A percentile compares a stretch with the other conserved stretches of the same genome.
Conservation (phyloP, 2,113 vertebrate species). For the Anguilla rostrata region DNA sequence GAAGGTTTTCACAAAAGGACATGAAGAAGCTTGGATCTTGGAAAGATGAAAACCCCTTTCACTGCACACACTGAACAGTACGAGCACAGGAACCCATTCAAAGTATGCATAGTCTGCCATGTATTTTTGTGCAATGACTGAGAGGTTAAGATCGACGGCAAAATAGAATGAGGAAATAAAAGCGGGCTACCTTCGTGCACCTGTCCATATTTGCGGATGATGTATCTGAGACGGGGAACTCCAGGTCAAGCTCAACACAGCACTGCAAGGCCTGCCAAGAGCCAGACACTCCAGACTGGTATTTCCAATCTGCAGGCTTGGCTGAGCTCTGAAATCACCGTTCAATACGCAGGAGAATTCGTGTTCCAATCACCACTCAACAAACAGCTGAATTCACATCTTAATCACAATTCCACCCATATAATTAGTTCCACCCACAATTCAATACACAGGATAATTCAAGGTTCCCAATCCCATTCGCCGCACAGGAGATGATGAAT, state of each 20-base stretch:
- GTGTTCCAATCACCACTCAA: neutral
- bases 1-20: too few species aligned
- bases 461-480: too few species aligned
- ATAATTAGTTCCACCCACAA: neutral
- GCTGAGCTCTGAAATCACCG: constrained; percentile 73
- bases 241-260: constrained; percentile 77
- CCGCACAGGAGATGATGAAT: too few species aligned
- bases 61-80: too few species aligned
- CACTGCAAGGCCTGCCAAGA: constrained; percentile 82
- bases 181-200: constrained; percentile 75
- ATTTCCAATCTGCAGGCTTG: constrained; percentile 93
- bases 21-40: too few species aligned
- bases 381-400: neutral
- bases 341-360: neutral
- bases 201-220: constrained; percentile 67
- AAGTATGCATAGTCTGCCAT: neutral
- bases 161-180: neutral
- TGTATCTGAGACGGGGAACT: constrained; percentile 74
- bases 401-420: neutral
- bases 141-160: neutral
- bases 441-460: too few species aligned
- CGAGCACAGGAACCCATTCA: neutral
- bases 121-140: neutral
- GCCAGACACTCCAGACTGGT: constrained; percentile 77
- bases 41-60: neutral